A percentile compares a stretch with the other conserved stretches of the same genome.
Conservation (phyloP, 2,113 vertebrate genomes). For the Hippoglossus stenolepis region DNA sequence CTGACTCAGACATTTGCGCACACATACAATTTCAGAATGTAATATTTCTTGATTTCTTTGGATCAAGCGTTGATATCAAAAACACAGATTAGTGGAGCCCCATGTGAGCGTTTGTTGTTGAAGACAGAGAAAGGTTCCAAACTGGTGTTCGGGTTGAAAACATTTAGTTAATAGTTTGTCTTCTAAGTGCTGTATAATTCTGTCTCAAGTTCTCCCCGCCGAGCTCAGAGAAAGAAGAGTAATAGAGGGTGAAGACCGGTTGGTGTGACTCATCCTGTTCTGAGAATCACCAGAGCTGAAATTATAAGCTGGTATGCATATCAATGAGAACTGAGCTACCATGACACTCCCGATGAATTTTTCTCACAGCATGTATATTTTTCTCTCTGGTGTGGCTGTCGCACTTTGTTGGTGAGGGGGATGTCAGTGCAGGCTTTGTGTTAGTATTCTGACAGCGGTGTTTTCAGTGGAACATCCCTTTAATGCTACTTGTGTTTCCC, state of each 20-base stretch:
- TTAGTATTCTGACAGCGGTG: constrained; percentile 11
- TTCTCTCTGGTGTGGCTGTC: constrained; percentile 32
- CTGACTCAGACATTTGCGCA: too few species aligned
- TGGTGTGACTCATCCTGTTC: constrained; percentile 71
- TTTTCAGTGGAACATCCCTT: constrained; percentile 40
- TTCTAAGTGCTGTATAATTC: constrained; percentile 33
- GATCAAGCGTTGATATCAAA: background rate
- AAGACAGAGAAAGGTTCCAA: background rate
- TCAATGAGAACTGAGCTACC: constrained; percentile 69
- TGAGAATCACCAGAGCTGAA: constrained; percentile 64
- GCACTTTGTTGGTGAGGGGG: constrained; percentile 14
- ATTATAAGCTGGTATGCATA: constrained; percentile 68
- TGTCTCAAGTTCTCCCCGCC: constrained; percentile 31
- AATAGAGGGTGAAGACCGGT: constrained; percentile 48
- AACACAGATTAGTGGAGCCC: background rate
- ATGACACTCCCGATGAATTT: constrained; percentile 58
- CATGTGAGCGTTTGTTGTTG: background rate
- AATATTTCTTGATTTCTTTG: background rate
- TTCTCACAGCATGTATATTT: constrained; percentile 44
- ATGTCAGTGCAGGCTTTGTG: background rate
- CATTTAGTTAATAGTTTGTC: constrained; percentile 21
- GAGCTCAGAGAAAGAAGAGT: constrained; percentile 21
- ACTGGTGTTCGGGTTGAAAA: background rate
- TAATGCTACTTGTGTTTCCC: constrained; percentile 27
- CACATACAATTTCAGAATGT: too few species aligned